A percentile compares a stretch with the other conserved stretches of the same genome.
Evolutionary conservation across 2,888 invertebrate species (phyloP).

Genomic region (Argyra leucocephala): DNA sequence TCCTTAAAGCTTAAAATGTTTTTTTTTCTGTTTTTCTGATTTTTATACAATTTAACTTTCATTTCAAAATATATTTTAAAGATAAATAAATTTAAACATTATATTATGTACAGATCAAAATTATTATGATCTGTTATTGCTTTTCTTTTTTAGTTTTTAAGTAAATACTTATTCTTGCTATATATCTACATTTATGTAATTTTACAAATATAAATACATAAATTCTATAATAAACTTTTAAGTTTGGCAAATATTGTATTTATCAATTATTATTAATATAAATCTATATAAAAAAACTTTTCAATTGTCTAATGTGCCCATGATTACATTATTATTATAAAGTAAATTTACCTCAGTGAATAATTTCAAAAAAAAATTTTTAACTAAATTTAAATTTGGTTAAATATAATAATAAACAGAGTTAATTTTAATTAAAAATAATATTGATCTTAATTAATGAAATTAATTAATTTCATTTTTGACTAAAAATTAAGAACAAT

Average conservation of each 20-base stretch:
- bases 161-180: not conserved
- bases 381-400: too few relatives aligned
- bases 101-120: not conserved
- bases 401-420: too few relatives aligned
- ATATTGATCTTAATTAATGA: too few relatives aligned
- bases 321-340: not conserved
- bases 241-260: not conserved
- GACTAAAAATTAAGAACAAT: too few relatives aligned
- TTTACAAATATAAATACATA: not conserved
- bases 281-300: not conserved
- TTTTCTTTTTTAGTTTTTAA: not conserved
- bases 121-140: not conserved
- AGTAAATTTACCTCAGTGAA: not conserved
- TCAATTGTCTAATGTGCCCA: conserved; percentile 3
- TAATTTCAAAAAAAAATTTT: too few relatives aligned
- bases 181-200: not conserved
- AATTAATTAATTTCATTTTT: too few relatives aligned
- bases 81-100: not conserved
- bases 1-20: not conserved
- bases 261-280: not conserved
- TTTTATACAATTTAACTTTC: not conserved
- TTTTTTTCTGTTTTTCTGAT: not conserved
- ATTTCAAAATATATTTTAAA: not conserved
- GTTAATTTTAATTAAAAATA: too few relatives aligned
- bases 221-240: not conserved